These are phyloP conservation scores for Callocephalon fimbriatum DNA, from an alignment of 2,113 vertebrate genomes.

Conservation along the genomic window DNA sequence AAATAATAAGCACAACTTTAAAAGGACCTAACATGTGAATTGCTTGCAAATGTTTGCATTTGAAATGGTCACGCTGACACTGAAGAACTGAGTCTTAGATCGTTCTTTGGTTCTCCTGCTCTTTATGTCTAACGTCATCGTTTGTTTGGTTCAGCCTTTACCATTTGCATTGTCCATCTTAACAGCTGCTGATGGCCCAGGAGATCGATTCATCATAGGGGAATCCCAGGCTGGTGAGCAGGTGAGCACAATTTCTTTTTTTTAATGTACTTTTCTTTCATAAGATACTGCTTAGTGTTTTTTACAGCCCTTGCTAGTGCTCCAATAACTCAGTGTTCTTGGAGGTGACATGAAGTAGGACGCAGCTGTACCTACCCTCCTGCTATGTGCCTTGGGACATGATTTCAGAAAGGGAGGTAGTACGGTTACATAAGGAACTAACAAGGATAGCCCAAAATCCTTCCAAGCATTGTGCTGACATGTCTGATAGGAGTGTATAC, in stretches of 20 bases:
- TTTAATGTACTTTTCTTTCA: background rate
- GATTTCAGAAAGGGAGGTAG: conserved; percentile 23
- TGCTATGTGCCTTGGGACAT: conserved; percentile 7
- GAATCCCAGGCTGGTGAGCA: conserved; percentile 99
- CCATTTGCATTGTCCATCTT: conserved; percentile 61
- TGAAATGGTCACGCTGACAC: background rate
- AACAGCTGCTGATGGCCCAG: conserved; percentile 96
- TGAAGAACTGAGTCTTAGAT: background rate
- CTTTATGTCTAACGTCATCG: background rate
- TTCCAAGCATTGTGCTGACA: background rate
- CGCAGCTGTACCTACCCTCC: conserved; percentile 23
- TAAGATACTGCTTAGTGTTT: background rate
- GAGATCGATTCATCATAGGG: conserved; percentile 98
- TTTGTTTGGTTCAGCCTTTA: background rate
- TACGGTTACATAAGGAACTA: conserved; percentile 16
- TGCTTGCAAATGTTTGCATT: background rate
- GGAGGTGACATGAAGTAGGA: conserved; percentile 13
- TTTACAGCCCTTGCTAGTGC: background rate
- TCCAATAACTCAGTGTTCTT: background rate
- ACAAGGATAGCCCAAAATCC: conserved; percentile 39
- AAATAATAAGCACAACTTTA: background rate
- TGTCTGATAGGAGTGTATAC: background rate
- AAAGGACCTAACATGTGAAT: background rate
- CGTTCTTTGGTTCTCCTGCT: background rate
- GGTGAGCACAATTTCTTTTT: conserved; percentile 74